These are phyloP conservation scores for Colostygia pectinataria DNA, from an alignment of 2,888 invertebrate species.

Conservation along the genomic window DNA sequence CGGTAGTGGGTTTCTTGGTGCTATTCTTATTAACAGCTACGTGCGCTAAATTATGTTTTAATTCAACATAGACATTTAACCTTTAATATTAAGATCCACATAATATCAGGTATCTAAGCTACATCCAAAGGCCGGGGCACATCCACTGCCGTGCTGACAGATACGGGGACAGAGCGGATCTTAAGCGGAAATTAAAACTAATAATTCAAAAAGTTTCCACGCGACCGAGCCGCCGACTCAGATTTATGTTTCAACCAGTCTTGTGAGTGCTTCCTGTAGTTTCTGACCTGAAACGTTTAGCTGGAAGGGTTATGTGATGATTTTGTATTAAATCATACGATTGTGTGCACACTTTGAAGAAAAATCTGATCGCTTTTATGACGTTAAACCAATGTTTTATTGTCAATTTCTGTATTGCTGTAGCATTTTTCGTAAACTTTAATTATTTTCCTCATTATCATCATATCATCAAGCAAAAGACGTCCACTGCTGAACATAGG, in stretches of 20 bases:
- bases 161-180: conserved; percentile 78
- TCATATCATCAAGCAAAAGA: too few relatives aligned
- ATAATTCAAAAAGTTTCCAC: conserved; percentile 84
- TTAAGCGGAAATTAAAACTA: conserved; percentile 84
- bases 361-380: too few relatives aligned
- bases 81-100: conserved; percentile 13
- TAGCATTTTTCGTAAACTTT: too few relatives aligned
- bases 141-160: conserved; percentile 67
- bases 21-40: too few relatives aligned
- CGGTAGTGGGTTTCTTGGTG: too few relatives aligned
- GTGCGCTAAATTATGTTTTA: too few relatives aligned
- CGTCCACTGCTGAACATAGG: too few relatives aligned
- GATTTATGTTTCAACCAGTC: conserved; percentile 79
- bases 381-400: too few relatives aligned
- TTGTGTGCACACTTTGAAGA: neutral
- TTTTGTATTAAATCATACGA: neutral
- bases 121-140: conserved; percentile 35
- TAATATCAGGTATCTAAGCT: conserved; percentile 35
- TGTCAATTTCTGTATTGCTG: too few relatives aligned
- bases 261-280: conserved; percentile 70
- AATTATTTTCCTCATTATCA: too few relatives aligned
- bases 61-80: too few relatives aligned
- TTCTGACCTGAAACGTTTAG: conserved; percentile 46
- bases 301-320: conserved; percentile 40
- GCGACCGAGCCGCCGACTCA: conserved; percentile 76